Percentiles rank a stretch among this genome's conserved stretches.
Conservation (phyloP, 1,140 invertebrate genomes). For the Ooceraea biroi region DNA sequence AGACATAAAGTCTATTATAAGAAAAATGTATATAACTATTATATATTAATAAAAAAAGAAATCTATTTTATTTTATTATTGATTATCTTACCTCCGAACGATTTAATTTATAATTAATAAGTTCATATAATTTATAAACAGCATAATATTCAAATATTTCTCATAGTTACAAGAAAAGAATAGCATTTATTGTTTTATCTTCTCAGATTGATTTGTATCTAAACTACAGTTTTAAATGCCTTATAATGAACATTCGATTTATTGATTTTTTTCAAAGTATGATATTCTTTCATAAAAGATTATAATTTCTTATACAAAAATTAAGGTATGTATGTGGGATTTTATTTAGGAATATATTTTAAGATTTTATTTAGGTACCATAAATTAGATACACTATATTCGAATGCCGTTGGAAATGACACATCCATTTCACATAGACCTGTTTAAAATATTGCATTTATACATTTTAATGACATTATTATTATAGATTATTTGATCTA, state of each 20-base stretch:
- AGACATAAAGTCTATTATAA: background rate
- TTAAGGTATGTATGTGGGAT: slow-evolving; percentile 58
- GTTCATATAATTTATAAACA: background rate
- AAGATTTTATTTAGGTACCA: too few species aligned
- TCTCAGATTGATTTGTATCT: too few species aligned
- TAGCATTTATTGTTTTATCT: too few species aligned
- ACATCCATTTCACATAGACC: slow-evolving; percentile 8
- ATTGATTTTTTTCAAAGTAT: too few species aligned
- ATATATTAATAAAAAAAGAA: slow-evolving; percentile 22
- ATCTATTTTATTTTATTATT: slow-evolving; percentile 21
- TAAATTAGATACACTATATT: too few species aligned
- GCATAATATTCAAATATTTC: background rate
- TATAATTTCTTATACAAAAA: slow-evolving; percentile 71
- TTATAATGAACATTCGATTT: too few species aligned
- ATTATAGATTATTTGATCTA: slow-evolving; percentile 66
- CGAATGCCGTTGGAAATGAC: slow-evolving; percentile 58
- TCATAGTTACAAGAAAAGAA: background rate
- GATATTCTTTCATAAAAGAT: slow-evolving; percentile 66
- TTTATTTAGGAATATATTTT: too few species aligned
- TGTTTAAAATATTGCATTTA: slow-evolving; percentile 56
- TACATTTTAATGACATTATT: slow-evolving; percentile 44
- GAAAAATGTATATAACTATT: background rate
- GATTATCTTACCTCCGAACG: background rate
- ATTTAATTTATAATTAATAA: slow-evolving; percentile 19
- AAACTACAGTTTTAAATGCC: too few species aligned